Evolutionary conservation across 2,888 invertebrate species (phyloP), one percentile per base, ranked within the genome.

Genomic region (Yponomeuta plumbellus): DNA sequence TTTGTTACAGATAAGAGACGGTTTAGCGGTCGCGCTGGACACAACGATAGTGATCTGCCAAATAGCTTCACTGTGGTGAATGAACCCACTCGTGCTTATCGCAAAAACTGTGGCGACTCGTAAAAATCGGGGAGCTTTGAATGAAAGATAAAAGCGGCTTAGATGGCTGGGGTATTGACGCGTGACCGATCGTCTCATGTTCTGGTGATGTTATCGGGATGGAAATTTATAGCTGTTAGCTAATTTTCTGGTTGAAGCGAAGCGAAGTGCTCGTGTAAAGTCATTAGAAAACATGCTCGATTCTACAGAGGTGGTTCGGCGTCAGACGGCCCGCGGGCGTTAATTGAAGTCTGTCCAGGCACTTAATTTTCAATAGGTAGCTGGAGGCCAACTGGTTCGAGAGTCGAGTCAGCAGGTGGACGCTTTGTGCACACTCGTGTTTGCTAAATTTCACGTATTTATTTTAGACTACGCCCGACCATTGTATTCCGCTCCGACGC

Each of bases 401-500:
- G 70, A 72, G 44, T 40, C 73, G 76, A 56, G 73, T 74, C 74
- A 75, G 79, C 88, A 88, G 88, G 86, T 89, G 88, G 84, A 84
- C 83, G 80, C 87, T 85, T 86, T 88, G 86, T 88, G 82, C 80
- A 71, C 79, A 75, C 78, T 79, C 72, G 78, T 88, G 87, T 90
- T 90, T 90, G 90, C 90, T 84, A 84, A 87, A 88, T 80, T 87
- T 86, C 81, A 83, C 81, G 86, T 91, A 90, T 91, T 90, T 91
- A 91, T 90, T 91, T 88, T 90, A 89, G 84, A 86, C 85, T 62
- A 44, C 40, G 39, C 61, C 61, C 57, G 63, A 56, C 87, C 80
- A 88, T 90, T 90, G 90, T 90, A 74, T 80, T 79, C 72, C 80
- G 81, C 81, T 83, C 84, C 82, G 73, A 83, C 84, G 86, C 87